phyloP scores from a whole-genome alignment of 2,888 invertebrate genomes.

The Unio pictorum region DNA sequence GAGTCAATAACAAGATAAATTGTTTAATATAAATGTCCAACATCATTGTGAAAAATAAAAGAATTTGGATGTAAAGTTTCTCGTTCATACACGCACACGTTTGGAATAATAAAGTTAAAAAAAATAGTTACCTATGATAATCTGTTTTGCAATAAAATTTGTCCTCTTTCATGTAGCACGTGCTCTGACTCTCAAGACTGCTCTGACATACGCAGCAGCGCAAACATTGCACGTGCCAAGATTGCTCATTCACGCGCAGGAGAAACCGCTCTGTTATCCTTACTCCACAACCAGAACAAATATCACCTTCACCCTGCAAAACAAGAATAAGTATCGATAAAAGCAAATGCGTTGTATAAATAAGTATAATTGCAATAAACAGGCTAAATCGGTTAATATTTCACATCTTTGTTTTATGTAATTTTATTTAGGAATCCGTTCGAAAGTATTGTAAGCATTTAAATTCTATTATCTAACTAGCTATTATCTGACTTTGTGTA shows the following conservation, averaged over 20 bases:
- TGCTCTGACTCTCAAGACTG: constrained; percentile 90
- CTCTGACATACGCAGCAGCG: constrained; percentile 93
- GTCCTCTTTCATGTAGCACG: constrained; percentile 92
- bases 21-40: background rate
- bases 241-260: constrained; percentile 90
- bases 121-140: constrained; percentile 86
- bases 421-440: too few relatives aligned
- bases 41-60: too few relatives aligned
- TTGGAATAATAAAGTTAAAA: background rate
- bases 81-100: background rate
- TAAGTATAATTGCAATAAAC: too few relatives aligned
- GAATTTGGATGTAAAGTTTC: background rate
- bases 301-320: constrained; percentile 76
- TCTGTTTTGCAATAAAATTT: constrained; percentile 95
- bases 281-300: constrained; percentile 89
- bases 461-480: too few relatives aligned
- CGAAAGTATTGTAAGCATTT: too few relatives aligned
- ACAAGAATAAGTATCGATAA: background rate
- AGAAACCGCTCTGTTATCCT: constrained; percentile 89
- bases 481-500: too few relatives aligned
- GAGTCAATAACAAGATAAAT: too few relatives aligned
- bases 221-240: constrained; percentile 93
- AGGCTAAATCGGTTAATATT: too few relatives aligned
- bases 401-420: too few relatives aligned
- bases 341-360: too few relatives aligned